phyloP scores from a whole-genome alignment of 2,888 invertebrate genomes.

The Meandrusa payeni region DNA sequence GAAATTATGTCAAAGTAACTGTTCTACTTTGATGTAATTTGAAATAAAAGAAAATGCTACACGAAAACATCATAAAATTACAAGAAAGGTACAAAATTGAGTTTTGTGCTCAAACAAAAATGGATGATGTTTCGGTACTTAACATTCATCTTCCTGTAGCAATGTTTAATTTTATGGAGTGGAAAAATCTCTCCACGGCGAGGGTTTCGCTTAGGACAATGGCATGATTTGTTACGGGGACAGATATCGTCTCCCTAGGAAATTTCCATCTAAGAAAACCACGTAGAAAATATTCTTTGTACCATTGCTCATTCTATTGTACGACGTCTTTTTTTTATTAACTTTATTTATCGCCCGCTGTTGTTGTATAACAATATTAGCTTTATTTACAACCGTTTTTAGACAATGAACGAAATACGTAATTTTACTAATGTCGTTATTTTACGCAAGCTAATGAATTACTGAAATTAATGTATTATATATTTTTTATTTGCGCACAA shows the following conservation, averaged over 20 bases:
- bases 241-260: conserved; percentile 50
- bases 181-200: conserved; percentile 53
- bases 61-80: no score
- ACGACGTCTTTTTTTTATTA: conserved; percentile 45
- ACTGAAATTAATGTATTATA: no score
- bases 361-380: conserved; percentile 31
- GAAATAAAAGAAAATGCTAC: no score
- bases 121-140: conserved; percentile 31
- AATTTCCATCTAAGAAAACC: conserved; percentile 38
- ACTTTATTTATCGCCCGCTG: conserved; percentile 44
- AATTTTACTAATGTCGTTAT: no score
- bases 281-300: conserved; percentile 43
- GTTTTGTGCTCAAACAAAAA: conserved; percentile 10
- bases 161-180: conserved; percentile 74
- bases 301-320: conserved; percentile 30
- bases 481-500: no score
- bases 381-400: no score
- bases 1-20: no score
- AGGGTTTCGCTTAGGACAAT: conserved; percentile 56
- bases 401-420: no score
- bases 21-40: no score
- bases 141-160: conserved; percentile 45
- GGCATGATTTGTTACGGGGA: conserved; percentile 64
- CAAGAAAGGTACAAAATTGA: conserved; percentile 15
- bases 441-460: no score